phyloP scores from a whole-genome alignment of 1,140 invertebrate genomes.

The Magallana ariakensis region DNA sequence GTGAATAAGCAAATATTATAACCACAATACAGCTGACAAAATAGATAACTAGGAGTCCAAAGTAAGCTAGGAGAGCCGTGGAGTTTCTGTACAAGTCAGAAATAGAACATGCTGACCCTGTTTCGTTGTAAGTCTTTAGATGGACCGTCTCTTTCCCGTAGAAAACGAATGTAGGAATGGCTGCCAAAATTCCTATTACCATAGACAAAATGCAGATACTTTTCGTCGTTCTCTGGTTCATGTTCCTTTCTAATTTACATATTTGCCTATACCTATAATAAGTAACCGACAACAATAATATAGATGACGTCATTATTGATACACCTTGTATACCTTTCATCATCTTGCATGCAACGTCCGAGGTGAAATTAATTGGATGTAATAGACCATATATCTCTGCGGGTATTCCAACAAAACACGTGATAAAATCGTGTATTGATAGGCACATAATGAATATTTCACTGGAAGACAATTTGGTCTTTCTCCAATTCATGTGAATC shows the following conservation, averaged over 20 bases:
- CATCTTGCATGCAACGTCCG: not conserved
- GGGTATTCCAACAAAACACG: not conserved
- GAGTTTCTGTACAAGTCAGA: not conserved
- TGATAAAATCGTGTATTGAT: not conserved
- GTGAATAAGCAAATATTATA: not conserved
- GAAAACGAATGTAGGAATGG: not conserved
- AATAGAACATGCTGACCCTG: not conserved
- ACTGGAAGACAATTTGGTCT: not conserved
- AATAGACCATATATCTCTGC: not conserved
- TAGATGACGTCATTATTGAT: constrained; percentile 16
- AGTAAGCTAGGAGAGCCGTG: not conserved
- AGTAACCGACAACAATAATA: not conserved
- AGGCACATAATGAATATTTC: constrained; percentile 6
- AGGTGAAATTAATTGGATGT: not conserved
- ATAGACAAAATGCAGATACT: not conserved
- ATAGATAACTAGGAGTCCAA: not conserved
- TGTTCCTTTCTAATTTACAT: constrained; percentile 5
- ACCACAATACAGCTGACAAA: not conserved
- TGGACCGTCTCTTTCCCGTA: not conserved
- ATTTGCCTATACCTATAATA: not conserved
- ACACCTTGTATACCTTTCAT: not conserved
- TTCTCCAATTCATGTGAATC: not conserved
- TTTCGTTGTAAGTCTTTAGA: not conserved
- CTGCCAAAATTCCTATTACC: not conserved
- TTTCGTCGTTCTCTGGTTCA: not conserved